Percentiles rank a stretch among this genome's conserved stretches.
Conservation (phyloP, 2,797 vertebrate species). For the Oreonectes daqikongensis region DNA sequence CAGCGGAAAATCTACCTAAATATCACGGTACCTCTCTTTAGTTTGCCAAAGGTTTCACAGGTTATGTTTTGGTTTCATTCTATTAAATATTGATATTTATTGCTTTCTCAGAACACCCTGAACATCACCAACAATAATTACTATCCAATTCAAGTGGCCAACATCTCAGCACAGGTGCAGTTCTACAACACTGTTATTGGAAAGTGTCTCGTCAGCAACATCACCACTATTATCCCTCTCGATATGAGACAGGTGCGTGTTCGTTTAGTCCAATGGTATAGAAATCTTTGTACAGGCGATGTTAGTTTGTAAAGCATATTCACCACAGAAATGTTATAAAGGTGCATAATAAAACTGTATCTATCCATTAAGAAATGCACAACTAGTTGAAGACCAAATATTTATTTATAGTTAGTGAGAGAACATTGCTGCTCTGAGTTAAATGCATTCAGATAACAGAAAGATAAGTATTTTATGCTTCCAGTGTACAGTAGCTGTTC, state of each 20-base stretch:
- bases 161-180: constrained; percentile 91
- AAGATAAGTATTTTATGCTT: not conserved
- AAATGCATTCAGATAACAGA: not conserved
- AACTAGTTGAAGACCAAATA: not conserved
- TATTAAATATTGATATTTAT: not conserved
- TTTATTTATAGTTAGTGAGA: not conserved
- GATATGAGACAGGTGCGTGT: constrained; percentile 87
- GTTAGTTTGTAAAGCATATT: too few relatives aligned
- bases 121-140: constrained; percentile 98
- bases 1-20: constrained; percentile 89
- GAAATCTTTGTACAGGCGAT: not conserved
- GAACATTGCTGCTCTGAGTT: not conserved
- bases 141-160: constrained; percentile 89
- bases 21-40: constrained; percentile 79
- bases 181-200: constrained; percentile 93
- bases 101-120: constrained; percentile 83
- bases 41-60: not conserved
- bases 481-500: not conserved
- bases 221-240: constrained; percentile 85
- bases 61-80: not conserved
- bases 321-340: not conserved
- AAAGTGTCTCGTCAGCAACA: constrained; percentile 86
- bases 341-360: not conserved
- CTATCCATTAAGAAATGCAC: not conserved
- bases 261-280: not conserved